Evolutionary conservation across 2,888 invertebrate species (phyloP), one percentile per base, ranked within the genome.

Genomic region (Scrobipalpa atriplicella): DNA sequence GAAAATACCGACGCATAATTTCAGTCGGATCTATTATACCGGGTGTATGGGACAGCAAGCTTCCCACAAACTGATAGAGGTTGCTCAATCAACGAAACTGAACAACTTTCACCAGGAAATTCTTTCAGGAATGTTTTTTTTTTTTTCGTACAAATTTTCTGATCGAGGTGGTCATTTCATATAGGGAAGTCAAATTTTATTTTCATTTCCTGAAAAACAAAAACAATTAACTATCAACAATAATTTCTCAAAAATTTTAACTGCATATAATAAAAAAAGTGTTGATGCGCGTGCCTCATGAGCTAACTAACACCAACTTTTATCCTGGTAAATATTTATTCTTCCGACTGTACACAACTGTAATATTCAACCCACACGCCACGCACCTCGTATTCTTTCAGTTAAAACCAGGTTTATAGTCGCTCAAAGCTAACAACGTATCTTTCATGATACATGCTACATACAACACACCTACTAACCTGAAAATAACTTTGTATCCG

Each of bases 371-470:
- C 21, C 54, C 54, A 56, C 54, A 21, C 54, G 21, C 29, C 18
- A 52, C 54, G 54, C 54, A 56, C 54, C 11, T 56, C 21, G 77
- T 81, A 80, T 83, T 81, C 80, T 82, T 82, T 80, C 76, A 78
- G 82, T 80, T 81, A 81, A 78, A 82, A 76, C 77, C 75, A 75
- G 79, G 75, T 84, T 84, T 83, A 83, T 80, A 80, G 80, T 76
- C 75, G 77, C 74, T 75, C 73, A 79, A 78, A 78, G 78, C 79
- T 83, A 79, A 81, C 16, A 81, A 80, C 75, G 73, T 77, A 79
- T 77, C 70, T 72, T 72, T 74, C 52, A 19, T 29, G 58, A 58
- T 38, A 54, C 21, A 54, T 21, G 21, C 21, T 19, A 19, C 54
- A 38, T 58, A n/a, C n/a, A 19, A 56, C 76, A 72, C 75, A 75